Evolutionary conservation across 23 tunicate species (phyloP).

Genomic region (Styela clava): DNA sequence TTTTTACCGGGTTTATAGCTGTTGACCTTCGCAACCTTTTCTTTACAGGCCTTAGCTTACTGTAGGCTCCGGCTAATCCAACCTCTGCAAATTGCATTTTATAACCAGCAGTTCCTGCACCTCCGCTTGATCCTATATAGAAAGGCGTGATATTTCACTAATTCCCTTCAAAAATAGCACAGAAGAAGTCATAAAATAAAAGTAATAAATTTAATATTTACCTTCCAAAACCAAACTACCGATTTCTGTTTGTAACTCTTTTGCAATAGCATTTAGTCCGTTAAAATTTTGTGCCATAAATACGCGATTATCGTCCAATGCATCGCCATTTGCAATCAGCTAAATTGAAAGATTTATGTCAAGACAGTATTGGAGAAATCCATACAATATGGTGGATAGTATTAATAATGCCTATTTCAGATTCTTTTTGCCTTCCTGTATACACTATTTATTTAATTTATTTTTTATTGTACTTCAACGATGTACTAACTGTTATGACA

Average conservation of each 20-base stretch:
- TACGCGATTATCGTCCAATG: background rate
- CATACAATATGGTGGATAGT: too few relatives aligned
- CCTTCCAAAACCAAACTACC: constrained; percentile 2
- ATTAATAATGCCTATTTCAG: too few relatives aligned
- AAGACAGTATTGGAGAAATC: too few relatives aligned
- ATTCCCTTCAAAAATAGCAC: too few relatives aligned
- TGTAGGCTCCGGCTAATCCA: background rate
- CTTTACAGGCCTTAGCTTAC: background rate
- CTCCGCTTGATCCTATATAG: background rate
- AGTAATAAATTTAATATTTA: background rate
- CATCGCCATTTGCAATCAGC: background rate
- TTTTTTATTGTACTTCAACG: too few relatives aligned
- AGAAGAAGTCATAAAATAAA: background rate
- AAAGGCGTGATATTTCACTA: too few relatives aligned
- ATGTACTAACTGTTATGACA: too few relatives aligned
- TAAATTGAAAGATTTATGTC: too few relatives aligned
- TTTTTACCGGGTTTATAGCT: background rate
- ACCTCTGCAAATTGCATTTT: background rate
- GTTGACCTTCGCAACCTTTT: background rate
- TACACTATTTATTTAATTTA: too few relatives aligned
- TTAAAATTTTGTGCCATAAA: background rate
- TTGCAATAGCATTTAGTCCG: background rate
- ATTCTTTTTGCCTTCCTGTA: too few relatives aligned
- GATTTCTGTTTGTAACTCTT: background rate
- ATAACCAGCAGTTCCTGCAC: background rate